phyloP scores from a whole-genome alignment of 2,888 invertebrate species.

The Danaus chrysippus region DNA sequence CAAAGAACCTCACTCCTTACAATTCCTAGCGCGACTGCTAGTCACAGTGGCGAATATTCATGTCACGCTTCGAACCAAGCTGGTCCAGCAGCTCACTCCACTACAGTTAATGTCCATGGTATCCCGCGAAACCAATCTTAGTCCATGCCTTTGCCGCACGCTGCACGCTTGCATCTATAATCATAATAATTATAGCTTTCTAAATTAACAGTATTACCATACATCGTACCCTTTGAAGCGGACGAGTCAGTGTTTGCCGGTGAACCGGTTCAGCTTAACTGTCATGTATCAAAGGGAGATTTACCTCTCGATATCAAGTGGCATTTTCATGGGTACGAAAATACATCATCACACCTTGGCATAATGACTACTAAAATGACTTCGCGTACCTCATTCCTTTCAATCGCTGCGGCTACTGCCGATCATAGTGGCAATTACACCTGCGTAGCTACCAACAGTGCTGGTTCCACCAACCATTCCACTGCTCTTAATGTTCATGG shows the following conservation, averaged over 20 bases:
- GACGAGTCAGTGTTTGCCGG: constrained; percentile 84
- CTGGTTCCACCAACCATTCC: constrained; percentile 83
- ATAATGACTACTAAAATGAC: constrained; percentile 82
- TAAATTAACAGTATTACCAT: constrained; percentile 81
- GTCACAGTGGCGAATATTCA: constrained; percentile 85
- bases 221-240: constrained; percentile 83
- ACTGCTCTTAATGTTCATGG: constrained; percentile 80
- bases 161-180: constrained; percentile 72
- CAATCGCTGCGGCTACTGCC: constrained; percentile 83
- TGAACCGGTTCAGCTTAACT: constrained; percentile 83
- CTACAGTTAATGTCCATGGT: constrained; percentile 84
- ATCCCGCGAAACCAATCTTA: constrained; percentile 53
- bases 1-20: constrained; percentile 82
- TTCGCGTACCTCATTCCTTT: constrained; percentile 83
- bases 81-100: constrained; percentile 80
- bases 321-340: constrained; percentile 84
- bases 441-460: constrained; percentile 85
- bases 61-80: constrained; percentile 84
- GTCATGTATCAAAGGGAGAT: constrained; percentile 86
- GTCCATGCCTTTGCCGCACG: constrained; percentile 63
- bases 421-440: constrained; percentile 87
- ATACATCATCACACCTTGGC: constrained; percentile 78
- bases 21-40: constrained; percentile 81
- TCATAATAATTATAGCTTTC: constrained; percentile 65
- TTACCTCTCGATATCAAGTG: constrained; percentile 86